phyloP scores from a whole-genome alignment of 2,888 invertebrate species.

The Cancer borealis region DNA sequence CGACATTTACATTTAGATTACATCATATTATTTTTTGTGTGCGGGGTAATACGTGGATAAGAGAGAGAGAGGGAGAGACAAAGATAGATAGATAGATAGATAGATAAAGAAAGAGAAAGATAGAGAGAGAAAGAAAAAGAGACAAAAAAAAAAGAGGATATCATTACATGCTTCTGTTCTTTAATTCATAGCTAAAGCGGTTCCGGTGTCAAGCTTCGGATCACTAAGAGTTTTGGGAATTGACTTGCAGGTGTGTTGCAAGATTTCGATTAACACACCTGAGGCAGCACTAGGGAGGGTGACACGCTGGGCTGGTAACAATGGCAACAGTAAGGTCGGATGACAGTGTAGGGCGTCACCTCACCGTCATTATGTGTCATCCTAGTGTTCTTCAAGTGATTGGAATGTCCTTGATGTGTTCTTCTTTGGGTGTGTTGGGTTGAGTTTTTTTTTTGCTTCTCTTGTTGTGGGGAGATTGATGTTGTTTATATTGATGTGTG shows the following conservation, averaged over 20 bases:
- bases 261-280: neutral
- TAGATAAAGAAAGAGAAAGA: neutral
- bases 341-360: neutral
- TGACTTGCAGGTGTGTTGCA: neutral
- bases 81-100: neutral
- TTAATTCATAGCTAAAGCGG: neutral
- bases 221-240: neutral
- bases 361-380: neutral
- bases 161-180: neutral
- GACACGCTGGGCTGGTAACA: slow-evolving; percentile 26
- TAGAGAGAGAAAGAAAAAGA: neutral
- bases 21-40: neutral
- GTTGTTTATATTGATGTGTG: neutral
- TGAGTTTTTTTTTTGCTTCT: neutral
- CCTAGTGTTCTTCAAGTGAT: neutral
- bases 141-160: neutral
- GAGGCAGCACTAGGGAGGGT: neutral
- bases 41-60: neutral
- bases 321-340: neutral
- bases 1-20: slow-evolving; percentile 33
- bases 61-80: neutral
- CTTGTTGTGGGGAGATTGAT: neutral
- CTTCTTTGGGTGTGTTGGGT: neutral
- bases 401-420: neutral
- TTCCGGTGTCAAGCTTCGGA: neutral